Evolutionary conservation across 2,797 vertebrate genomes (phyloP).

Genomic region (Malurus splendens): DNA sequence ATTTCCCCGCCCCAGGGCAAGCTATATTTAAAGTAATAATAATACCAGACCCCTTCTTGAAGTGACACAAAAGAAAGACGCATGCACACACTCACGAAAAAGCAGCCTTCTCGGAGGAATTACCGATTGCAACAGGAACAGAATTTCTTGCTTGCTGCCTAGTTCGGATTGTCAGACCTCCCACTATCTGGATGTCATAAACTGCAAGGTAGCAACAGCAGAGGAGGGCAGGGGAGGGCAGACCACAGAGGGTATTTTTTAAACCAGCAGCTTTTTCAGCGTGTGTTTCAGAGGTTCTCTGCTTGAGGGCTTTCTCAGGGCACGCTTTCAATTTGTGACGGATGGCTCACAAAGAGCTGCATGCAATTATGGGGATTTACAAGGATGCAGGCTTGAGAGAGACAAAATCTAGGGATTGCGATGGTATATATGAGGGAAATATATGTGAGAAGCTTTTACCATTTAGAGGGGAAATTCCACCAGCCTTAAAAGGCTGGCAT

Average conservation of each 20-base stretch:
- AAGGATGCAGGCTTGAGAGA: constrained; percentile 2
- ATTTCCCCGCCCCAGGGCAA: constrained; percentile 43
- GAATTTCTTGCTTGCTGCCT: constrained; percentile 57
- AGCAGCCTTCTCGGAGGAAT: constrained; percentile 29
- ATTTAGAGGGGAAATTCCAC: background rate
- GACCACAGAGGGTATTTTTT: background rate
- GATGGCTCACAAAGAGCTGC: constrained; percentile 10
- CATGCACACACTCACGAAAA: background rate
- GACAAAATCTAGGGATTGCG: background rate
- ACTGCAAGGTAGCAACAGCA: constrained; percentile 63
- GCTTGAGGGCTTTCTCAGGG: background rate
- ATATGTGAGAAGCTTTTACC: background rate
- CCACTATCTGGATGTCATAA: constrained; percentile 65
- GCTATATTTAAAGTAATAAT: constrained; percentile 50
- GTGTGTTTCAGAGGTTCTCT: background rate
- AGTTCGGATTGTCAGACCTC: constrained; percentile 62
- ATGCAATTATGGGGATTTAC: background rate
- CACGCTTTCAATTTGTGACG: background rate
- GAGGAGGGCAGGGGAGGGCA: constrained; percentile 53
- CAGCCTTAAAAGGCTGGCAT: background rate
- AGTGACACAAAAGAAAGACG: constrained; percentile 41
- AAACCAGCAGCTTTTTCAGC: background rate
- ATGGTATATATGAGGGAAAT: background rate
- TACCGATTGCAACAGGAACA: constrained; percentile 53
- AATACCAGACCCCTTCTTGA: constrained; percentile 32